Conservation (phyloP, 2,113 vertebrate species). For the Antennarius striatus region DNA sequence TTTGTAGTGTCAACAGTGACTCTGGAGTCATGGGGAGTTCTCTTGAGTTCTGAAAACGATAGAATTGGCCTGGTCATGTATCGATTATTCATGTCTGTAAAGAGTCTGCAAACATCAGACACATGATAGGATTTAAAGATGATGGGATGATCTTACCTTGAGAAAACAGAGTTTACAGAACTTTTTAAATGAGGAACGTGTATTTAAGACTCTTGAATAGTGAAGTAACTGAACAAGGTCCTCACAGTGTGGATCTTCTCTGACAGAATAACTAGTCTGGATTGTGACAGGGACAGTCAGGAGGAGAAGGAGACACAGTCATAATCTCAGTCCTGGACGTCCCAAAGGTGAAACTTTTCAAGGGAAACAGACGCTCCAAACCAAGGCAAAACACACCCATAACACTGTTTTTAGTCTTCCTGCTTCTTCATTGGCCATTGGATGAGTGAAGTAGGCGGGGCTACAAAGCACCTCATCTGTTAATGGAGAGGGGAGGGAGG, state of each 20-base stretch:
- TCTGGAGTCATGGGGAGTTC: neutral
- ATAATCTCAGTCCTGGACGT: slow-evolving; percentile 18
- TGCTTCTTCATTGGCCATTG: slow-evolving; percentile 31
- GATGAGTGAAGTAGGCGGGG: slow-evolving; percentile 4
- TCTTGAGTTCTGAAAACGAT: neutral
- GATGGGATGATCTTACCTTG: no score
- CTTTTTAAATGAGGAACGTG: no score
- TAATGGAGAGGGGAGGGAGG: neutral
- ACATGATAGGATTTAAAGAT: no score
- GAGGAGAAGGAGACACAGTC: slow-evolving; percentile 9
- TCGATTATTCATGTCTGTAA: no score
- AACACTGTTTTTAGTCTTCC: slow-evolving; percentile 10
- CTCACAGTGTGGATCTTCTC: no score
- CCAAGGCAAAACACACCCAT: slow-evolving; percentile 4
- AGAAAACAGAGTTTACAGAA: no score
- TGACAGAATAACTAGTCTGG: neutral
- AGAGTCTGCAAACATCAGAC: neutral
- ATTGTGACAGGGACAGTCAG: neutral
- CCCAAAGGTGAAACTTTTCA: slow-evolving; percentile 11
- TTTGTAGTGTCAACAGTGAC: neutral
- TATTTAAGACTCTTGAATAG: neutral
- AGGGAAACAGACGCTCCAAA: neutral
- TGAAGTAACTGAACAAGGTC: neutral
- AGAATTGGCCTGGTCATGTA: neutral
- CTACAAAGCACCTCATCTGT: neutral